A percentile compares a stretch with the other conserved stretches of the same genome.
Conservation (phyloP, 2,797 vertebrate genomes). For the Silurus aristotelis region DNA sequence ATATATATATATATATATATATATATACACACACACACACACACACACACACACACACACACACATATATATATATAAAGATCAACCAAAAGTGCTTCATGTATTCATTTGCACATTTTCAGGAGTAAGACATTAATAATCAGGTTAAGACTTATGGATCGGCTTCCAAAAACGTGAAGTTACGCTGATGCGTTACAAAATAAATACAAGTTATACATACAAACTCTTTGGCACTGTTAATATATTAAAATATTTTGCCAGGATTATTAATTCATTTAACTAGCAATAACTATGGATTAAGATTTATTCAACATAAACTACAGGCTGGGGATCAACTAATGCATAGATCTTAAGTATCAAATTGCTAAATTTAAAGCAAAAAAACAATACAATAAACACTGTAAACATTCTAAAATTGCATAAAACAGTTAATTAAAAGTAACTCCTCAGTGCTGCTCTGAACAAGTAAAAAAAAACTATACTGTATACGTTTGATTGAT, state of each 20-base stretch:
- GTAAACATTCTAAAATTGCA: slow-evolving; percentile 28
- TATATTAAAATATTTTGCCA: not conserved
- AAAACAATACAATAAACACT: slow-evolving; percentile 49
- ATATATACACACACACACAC: no score
- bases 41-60: no score
- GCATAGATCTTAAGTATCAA: not conserved
- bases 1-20: no score
- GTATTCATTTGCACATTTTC: slow-evolving; percentile 60
- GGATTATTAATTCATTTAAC: not conserved
- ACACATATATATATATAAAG: no score
- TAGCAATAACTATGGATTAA: not conserved
- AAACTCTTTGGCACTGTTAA: not conserved
- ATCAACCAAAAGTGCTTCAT: slow-evolving; percentile 68
- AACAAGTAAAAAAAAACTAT: slow-evolving; percentile 8
- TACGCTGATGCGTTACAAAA: slow-evolving; percentile 9
- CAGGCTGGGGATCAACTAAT: not conserved
- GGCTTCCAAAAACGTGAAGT: slow-evolving; percentile 14
- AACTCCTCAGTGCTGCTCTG: slow-evolving; percentile 1
- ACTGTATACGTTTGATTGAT: not conserved
- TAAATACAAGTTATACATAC: not conserved
- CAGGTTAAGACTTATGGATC: slow-evolving; percentile 70
- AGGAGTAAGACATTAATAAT: slow-evolving; percentile 70
- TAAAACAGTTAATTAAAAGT: slow-evolving; percentile 36
- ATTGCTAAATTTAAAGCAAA: not conserved
- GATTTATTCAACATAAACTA: not conserved